Percentiles rank a stretch among this genome's conserved stretches.
These are phyloP conservation scores for Hemitrygon akajei DNA, from an alignment of 2,797 vertebrate genomes.

Conservation along the genomic window DNA sequence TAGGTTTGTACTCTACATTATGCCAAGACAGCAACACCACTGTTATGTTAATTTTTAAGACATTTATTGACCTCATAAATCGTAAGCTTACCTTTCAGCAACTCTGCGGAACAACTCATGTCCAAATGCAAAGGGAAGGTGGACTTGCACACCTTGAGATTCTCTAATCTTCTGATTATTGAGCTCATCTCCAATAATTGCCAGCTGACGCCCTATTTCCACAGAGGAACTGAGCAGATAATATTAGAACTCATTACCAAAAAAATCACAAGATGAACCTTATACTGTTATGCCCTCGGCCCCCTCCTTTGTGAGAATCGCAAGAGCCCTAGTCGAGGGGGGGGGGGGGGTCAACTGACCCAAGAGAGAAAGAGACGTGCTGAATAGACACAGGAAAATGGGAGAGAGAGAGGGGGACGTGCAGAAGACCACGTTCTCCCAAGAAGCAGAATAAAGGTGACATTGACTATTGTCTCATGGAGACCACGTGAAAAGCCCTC, in stretches of 20 bases:
- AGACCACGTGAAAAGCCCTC: too few species aligned
- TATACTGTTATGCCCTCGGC: too few species aligned
- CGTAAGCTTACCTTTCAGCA: conserved; percentile 23
- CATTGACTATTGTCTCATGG: too few species aligned
- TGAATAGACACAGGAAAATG: too few species aligned
- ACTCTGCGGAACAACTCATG: not conserved
- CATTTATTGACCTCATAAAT: not conserved
- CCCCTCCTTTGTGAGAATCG: too few species aligned
- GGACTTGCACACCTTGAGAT: conserved; percentile 44
- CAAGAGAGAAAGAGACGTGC: too few species aligned
- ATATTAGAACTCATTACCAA: not conserved
- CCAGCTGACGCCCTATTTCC: conserved; percentile 70
- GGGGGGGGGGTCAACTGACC: too few species aligned
- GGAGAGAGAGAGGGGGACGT: too few species aligned
- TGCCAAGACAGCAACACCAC: not conserved
- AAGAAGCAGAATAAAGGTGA: too few species aligned
- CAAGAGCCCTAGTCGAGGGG: too few species aligned
- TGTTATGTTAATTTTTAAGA: not conserved
- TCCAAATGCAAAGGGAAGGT: conserved; percentile 40
- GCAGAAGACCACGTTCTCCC: too few species aligned
- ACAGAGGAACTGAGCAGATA: conserved; percentile 50
- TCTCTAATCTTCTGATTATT: conserved; percentile 50
- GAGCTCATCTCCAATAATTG: conserved; percentile 75
- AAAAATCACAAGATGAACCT: not conserved
- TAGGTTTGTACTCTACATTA: not conserved